Evolutionary conservation across 2,797 vertebrate species (phyloP), one percentile per base, ranked within the genome.

Genomic region (Sebastes vulpes): DNA sequence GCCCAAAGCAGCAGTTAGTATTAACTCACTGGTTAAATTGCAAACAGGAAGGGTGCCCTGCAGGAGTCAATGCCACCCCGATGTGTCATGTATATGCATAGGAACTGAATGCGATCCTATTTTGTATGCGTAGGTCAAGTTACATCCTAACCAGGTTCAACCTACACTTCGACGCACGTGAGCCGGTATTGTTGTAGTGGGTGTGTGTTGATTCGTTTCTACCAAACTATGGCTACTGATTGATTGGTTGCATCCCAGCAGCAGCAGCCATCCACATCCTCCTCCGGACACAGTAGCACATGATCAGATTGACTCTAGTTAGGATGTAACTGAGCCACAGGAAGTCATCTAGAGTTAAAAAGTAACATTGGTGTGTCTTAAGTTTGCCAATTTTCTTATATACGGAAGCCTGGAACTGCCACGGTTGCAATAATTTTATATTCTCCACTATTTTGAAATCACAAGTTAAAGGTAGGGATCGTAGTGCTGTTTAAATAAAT

Each of bases 311-410:
- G 53, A 60, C 60, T 28, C 50, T 53, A 57, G 84, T 88, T 82
- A 79, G 56, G n/a, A n/a, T 83, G 52, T 87, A 79, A 86, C 66
- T 10, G 46, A 76, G 46, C 67, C 77, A 77, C 84, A 84, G 90
- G 90, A 91, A 87, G 81, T 78, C 10, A 38, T 35, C 9, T 18
- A 1, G 0, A 26, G 77, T 87, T 87, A 73, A 87, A 78, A 6
- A 3, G 52, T 82, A 82, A 83, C 75, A 38, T n/a, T 23, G 0
- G 2, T 8, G 57, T 57, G 25, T 63, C 26, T n/a, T n/a, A 9
- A 53, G 6, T 0, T 16, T 54, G 3, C 9, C 10, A n/a, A 20
- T 31, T 50, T n/a, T 48, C 9, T 57, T 38, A 38, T 1, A 38
- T 14, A 38, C 14, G 0, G 25, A 65, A 48, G 25, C 26, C n/a